Evolutionary conservation across 2,888 invertebrate species (phyloP), one percentile per base, ranked within the genome.

Genomic region (Lochmaea crataegi): DNA sequence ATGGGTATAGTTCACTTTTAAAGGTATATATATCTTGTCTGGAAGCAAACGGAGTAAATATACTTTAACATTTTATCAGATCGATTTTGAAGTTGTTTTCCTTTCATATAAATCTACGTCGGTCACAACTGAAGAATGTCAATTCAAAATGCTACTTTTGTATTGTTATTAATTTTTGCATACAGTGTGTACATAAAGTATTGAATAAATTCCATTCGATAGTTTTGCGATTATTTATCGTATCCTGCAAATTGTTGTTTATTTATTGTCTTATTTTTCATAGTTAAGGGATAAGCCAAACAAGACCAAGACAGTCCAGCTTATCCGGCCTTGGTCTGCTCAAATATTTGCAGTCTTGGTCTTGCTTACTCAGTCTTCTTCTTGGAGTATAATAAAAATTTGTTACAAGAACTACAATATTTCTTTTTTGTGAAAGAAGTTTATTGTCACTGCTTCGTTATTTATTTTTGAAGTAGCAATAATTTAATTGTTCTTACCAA

Each of bases 61-160:
- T 38, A 48, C n/a, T n/a, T n/a, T n/a, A n/a, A n/a, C n/a, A n/a
- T 48, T n/a, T 48, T 48, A 48, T 48, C 48, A n/a, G 48, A 48
- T 48, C 7, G 48, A 14, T 48, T 48, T 48, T n/a, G n/a, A 14
- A 48, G 14, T 48, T 48, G n/a, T 48, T 14, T n/a, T n/a, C n/a
- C 7, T n/a, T 48, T 12, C n/a, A 48, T 48, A 14, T 48, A 14
- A 48, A 48, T n/a, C n/a, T 48, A 7, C 48, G 48, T n/a, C 48
- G n/a, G n/a, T 12, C n/a, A 48, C 48, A 48, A 48, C 48, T 14
- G 48, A n/a, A 48, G n/a, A n/a, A 48, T 48, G n/a, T 48, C 48
- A n/a, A 48, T 48, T 7, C n/a, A n/a, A 14, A 45, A 12, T 5
- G 14, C 45, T 0, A 45, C 14, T 48, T 48, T 48, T 48, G 1